phyloP scores from a whole-genome alignment of 30 jellyfish, hydroid and myxozoan species.

The Rhopilema esculentum region DNA sequence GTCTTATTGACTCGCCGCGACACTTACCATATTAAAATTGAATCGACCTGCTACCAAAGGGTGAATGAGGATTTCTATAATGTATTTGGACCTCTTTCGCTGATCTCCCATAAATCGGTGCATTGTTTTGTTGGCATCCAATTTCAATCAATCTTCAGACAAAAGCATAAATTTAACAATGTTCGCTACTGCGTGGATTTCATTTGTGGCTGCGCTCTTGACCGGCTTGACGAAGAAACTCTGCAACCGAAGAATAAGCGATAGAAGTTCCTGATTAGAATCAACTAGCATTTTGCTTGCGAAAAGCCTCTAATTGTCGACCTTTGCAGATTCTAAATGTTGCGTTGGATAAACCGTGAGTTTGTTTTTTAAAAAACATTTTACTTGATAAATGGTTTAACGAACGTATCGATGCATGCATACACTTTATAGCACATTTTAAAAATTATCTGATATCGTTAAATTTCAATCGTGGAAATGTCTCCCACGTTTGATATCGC shows the following conservation, averaged over 20 bases:
- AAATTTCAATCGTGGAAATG: no score
- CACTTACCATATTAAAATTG: constrained; percentile 9
- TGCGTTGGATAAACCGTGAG: constrained; percentile 68
- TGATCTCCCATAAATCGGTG: constrained; percentile 21
- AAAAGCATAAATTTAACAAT: background rate
- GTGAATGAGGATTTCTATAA: constrained; percentile 16
- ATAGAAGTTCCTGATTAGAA: background rate
- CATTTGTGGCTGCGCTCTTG: background rate
- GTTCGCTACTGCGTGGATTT: background rate
- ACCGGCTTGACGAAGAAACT: no score
- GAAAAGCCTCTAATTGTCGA: background rate
- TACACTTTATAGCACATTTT: no score
- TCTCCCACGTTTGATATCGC: no score
- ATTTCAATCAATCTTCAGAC: constrained; percentile 35
- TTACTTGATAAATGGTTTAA: background rate
- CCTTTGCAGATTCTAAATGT: background rate
- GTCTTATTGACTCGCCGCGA: constrained; percentile 4
- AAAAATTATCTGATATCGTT: no score
- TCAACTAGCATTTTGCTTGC: background rate
- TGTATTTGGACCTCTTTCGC: background rate
- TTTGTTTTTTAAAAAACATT: background rate
- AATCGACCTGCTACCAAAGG: constrained; percentile 26
- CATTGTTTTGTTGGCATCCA: constrained; percentile 21
- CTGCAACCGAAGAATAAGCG: background rate
- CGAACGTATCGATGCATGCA: background rate